Conservation (phyloP, 2,797 vertebrate species). For the Paguma larvata region DNA sequence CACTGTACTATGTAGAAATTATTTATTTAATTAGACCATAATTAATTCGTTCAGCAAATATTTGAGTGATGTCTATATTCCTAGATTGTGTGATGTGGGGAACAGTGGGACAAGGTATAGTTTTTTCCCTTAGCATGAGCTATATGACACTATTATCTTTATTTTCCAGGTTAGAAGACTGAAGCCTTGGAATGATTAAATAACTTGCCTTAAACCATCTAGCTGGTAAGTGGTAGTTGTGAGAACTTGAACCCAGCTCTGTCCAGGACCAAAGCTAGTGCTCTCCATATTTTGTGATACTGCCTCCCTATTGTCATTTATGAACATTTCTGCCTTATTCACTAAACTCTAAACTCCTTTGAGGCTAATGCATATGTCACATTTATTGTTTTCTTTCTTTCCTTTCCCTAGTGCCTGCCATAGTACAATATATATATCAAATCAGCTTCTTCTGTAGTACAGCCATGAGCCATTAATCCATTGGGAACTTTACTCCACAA, state of each 20-base stretch:
- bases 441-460: background rate
- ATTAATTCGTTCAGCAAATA: constrained; percentile 31
- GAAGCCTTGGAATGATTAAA: background rate
- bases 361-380: background rate
- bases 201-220: background rate
- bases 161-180: background rate
- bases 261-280: background rate
- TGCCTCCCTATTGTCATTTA: background rate
- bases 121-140: background rate
- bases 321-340: constrained; percentile 13
- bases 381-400: background rate
- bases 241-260: constrained; percentile 40
- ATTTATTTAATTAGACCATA: background rate
- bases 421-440: background rate
- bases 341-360: constrained; percentile 50
- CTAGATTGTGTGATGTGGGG: background rate
- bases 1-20: background rate
- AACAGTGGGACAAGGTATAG: background rate
- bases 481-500: background rate
- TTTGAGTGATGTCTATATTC: background rate
- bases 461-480: background rate
- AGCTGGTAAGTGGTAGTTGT: background rate
- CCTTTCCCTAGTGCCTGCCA: background rate
- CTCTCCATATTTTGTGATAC: constrained; percentile 12
- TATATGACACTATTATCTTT: background rate